Evolutionary conservation across 2,113 vertebrate species (phyloP).

Genomic region (Pampusana beccarii): DNA sequence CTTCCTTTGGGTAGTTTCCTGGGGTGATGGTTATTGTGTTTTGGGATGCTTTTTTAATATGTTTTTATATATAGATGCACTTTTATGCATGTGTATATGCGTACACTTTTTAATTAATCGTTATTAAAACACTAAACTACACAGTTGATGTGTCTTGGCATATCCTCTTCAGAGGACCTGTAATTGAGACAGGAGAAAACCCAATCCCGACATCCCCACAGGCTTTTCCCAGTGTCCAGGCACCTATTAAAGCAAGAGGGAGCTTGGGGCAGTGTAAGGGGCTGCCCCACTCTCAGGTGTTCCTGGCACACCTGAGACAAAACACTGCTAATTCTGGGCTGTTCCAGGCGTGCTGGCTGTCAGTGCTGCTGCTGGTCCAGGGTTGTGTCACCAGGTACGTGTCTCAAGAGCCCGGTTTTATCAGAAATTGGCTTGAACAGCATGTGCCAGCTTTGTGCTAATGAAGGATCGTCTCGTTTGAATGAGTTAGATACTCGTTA

Average conservation of each 20-base stretch:
- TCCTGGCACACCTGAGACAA: not conserved
- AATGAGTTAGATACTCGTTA: not conserved
- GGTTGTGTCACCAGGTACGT: not conserved
- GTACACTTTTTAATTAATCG: not conserved
- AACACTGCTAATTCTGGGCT: not conserved
- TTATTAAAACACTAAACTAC: not conserved
- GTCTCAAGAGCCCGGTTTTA: not conserved
- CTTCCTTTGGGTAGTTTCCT: not conserved
- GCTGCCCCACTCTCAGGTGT: not conserved
- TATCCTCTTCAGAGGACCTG: not conserved
- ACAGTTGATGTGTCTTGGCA: not conserved
- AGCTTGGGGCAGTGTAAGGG: not conserved
- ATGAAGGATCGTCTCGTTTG: not conserved
- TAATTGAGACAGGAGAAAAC: not conserved
- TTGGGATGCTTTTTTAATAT: not conserved
- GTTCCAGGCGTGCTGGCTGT: not conserved
- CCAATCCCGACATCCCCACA: not conserved
- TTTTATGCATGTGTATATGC: not conserved
- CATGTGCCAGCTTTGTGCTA: not conserved
- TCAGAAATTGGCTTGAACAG: not conserved
- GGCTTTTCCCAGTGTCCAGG: not conserved
- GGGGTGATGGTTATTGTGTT: rapidly evolving
- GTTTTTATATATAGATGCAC: not conserved
- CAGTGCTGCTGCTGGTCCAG: not conserved
- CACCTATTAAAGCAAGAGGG: not conserved